These are phyloP conservation scores for Zeugodacus cucurbitae DNA, from an alignment of 1,140 invertebrate genomes.

Conservation along the genomic window DNA sequence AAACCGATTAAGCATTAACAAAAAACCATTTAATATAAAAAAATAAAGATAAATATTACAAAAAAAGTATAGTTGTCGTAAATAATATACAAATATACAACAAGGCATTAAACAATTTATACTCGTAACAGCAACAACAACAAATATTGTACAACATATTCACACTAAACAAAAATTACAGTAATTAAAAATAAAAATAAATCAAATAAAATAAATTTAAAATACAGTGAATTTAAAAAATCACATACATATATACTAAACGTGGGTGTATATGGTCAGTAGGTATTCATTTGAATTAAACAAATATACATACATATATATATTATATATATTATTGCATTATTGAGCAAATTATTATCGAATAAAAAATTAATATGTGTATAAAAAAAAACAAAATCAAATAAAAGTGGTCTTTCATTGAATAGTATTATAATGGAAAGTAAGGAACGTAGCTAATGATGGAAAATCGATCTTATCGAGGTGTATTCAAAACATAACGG, in stretches of 20 bases:
- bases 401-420: not conserved
- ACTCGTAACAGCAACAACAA: constrained; percentile 6
- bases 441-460: no score
- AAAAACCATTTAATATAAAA: not conserved
- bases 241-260: not conserved
- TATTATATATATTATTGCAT: constrained; percentile 13
- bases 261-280: not conserved
- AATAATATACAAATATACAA: not conserved
- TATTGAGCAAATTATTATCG: constrained; percentile 25
- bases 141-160: not conserved
- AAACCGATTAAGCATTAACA: not conserved
- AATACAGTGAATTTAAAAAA: no score
- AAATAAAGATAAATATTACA: not conserved
- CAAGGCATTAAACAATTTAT: not conserved
- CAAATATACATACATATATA: constrained; percentile 18
- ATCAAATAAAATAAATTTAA: not conserved
- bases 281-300: constrained; percentile 13
- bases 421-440: not conserved
- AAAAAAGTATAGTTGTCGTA: not conserved
- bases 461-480: no score
- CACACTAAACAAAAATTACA: not conserved
- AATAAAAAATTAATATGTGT: constrained; percentile 23
- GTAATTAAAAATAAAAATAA: not conserved
- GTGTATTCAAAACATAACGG: no score
- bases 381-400: constrained; percentile 27